These are phyloP conservation scores for Galeruca laticollis DNA, from an alignment of 2,888 invertebrate species.

Conservation along the genomic window DNA sequence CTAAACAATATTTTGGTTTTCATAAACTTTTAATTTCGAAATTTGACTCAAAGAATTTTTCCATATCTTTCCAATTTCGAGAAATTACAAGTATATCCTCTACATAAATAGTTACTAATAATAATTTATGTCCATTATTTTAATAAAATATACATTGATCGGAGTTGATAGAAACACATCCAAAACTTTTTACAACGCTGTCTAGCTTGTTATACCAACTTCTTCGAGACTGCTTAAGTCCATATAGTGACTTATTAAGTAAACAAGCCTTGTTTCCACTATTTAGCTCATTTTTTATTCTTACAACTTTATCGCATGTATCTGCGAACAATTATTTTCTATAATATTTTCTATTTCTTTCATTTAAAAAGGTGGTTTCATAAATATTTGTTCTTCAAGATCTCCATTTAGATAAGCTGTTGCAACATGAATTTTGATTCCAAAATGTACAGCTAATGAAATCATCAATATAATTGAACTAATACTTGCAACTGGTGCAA, in stretches of 20 bases:
- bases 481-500: constrained; percentile 19
- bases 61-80: too few relatives aligned
- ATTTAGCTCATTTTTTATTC: not conserved
- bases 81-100: too few relatives aligned
- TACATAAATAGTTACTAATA: too few relatives aligned
- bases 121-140: too few relatives aligned
- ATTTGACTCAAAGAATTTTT: too few relatives aligned
- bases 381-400: constrained; percentile 40
- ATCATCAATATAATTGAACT: constrained; percentile 31
- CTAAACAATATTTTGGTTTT: too few relatives aligned
- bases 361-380: constrained; percentile 40
- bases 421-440: constrained; percentile 36
- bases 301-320: not conserved
- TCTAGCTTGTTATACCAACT: constrained; percentile 17
- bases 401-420: constrained; percentile 43
- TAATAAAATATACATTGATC: too few relatives aligned
- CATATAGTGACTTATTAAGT: constrained; percentile 8
- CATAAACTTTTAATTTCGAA: too few relatives aligned
- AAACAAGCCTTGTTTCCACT: not conserved
- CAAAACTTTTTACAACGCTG: too few relatives aligned
- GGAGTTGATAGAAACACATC: too few relatives aligned
- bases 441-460: constrained; percentile 40
- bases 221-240: constrained; percentile 14
- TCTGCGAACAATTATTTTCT: too few relatives aligned
- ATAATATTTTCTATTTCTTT: too few relatives aligned